Percentiles rank a stretch among this genome's conserved stretches.
Evolutionary conservation across 2,888 invertebrate genomes (phyloP).

Genomic region (Pogonocherus hispidulus): DNA sequence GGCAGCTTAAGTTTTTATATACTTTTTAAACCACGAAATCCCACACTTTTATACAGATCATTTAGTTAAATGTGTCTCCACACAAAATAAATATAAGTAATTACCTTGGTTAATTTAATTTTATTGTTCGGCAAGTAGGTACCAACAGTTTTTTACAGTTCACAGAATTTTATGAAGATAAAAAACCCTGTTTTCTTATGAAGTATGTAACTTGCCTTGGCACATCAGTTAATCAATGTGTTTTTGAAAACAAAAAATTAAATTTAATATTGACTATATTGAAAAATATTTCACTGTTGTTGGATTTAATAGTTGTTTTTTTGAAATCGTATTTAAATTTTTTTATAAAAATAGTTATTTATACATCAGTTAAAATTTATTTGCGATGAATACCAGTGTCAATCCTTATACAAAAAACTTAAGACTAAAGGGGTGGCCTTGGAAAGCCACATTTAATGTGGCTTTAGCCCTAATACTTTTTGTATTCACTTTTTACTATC

Average conservation of each 20-base stretch:
- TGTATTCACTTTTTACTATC: constrained; percentile 59
- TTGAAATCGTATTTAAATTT: constrained; percentile 22
- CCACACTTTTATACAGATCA: no score
- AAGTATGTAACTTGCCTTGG: not conserved
- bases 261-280: not conserved
- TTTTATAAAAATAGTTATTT: constrained; percentile 28
- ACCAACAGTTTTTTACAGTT: no score
- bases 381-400: constrained; percentile 34
- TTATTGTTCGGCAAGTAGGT: no score
- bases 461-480: constrained; percentile 64
- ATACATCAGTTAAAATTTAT: constrained; percentile 9
- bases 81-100: no score
- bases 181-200: no score
- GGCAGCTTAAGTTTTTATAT: no score
- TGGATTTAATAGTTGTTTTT: constrained; percentile 24
- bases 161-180: no score
- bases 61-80: no score
- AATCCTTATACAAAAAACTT: constrained; percentile 43
- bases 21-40: no score
- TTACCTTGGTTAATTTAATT: no score
- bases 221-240: not conserved
- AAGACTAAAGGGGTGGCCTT: constrained; percentile 66
- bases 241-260: not conserved
- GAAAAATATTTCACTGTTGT: constrained; percentile 22
- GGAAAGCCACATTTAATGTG: constrained; percentile 65